Evolutionary conservation across 2,888 invertebrate species (phyloP).

Genomic region (Nomada flava): DNA sequence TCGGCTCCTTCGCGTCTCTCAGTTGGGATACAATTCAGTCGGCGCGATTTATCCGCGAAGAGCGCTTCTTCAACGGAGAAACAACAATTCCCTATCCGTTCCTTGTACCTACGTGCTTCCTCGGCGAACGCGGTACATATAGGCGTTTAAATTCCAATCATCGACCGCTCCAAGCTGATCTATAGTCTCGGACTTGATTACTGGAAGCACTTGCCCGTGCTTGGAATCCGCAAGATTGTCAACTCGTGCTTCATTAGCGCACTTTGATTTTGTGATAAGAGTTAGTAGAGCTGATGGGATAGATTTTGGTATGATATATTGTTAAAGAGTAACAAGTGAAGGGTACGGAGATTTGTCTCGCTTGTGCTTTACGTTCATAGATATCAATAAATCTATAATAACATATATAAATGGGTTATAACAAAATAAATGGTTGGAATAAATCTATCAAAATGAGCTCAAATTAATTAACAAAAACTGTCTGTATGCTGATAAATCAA

Average conservation of each 20-base stretch:
- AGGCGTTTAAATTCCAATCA: slow-evolving; percentile 23
- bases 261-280: not conserved
- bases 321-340: too few relatives aligned
- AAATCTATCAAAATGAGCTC: too few relatives aligned
- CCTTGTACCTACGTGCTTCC: not conserved
- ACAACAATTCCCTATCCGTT: slow-evolving; percentile 4
- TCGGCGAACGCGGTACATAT: not conserved
- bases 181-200: not conserved
- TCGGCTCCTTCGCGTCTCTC: not conserved
- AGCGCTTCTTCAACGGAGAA: not conserved
- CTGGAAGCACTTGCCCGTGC: not conserved
- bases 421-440: too few relatives aligned
- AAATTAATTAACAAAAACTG: too few relatives aligned
- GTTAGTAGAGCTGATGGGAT: too few relatives aligned
- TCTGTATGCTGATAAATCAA: too few relatives aligned
- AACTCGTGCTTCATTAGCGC: not conserved
- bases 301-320: too few relatives aligned
- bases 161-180: not conserved
- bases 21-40: not conserved
- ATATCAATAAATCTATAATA: too few relatives aligned
- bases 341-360: too few relatives aligned
- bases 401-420: too few relatives aligned
- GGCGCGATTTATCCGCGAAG: slow-evolving; percentile 1
- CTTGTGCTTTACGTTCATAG: too few relatives aligned
- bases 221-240: not conserved